Base-by-base conservation (phyloP, 2,797 vertebrate species). In the Diplodus puntazzo region DNA sequence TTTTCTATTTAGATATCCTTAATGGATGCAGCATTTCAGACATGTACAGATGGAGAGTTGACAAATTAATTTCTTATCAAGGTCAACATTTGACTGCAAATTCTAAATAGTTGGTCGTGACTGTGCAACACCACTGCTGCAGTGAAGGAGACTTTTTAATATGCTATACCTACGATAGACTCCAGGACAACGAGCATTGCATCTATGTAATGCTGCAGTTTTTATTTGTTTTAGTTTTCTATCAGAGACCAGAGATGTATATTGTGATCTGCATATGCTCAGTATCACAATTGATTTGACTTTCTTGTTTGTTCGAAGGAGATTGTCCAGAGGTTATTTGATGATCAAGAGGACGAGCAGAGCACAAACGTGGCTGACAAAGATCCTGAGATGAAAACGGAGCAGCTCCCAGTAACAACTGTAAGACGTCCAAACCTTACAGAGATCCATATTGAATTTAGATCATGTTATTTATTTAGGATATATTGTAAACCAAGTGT, bases 261-360 rank as follows among this genome's bases (percentile, higher is more conserved):
- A 7, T 7, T 8, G 11, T 30, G 34, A 39, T 39, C 1, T 39
- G 34, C 34, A 39, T 58, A 14, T 17, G 10, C 18, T 10, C 3
- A 2, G 11, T 30, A 30, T 54, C 27, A 17, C 13, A 39, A 8
- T 20, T 49, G 2, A n/a, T 57, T 6, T 73, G 21, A 42, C 20
- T 60, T 20, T 50, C 21, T 59, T 57, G 30, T 74, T 58, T 77
- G 14, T 67, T 34, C 1, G 11, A 87, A 95, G 95, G 88, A 93
- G 55, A 79, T 96, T 23, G 94, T 96, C 2, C 95, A 95, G 84
- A 93, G 88, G 60, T 83, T 96, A 70, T 96, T 96, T 70, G 72
- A 85, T 27, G 95, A 95, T 69, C 75, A 89, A 58, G 91, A 90
- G 13, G 90, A 92, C 0, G 85, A 90, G 52, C 71, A 73, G 65